These are phyloP conservation scores for Camponotus pennsylvanicus DNA, from an alignment of 1,140 invertebrate species.

Conservation along the genomic window DNA sequence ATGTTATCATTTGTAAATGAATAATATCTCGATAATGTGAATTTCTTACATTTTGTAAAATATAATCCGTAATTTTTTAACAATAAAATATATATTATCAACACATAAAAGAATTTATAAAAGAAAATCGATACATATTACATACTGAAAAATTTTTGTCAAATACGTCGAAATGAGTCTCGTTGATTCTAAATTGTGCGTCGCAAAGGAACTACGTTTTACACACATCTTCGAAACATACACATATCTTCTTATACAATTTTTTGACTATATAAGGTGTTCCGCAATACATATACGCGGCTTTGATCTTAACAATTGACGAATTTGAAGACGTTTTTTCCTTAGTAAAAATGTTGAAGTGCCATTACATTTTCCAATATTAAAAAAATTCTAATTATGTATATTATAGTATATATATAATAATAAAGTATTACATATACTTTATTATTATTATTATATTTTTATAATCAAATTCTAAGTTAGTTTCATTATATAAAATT, in stretches of 20 bases:
- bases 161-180: slow-evolving; percentile 34
- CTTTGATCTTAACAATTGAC: not conserved
- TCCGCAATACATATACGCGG: not conserved
- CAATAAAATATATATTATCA: slow-evolving; percentile 65
- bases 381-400: too few relatives aligned
- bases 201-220: slow-evolving; percentile 51
- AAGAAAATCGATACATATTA: slow-evolving; percentile 55
- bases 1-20: slow-evolving; percentile 48
- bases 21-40: slow-evolving; percentile 62
- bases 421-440: too few relatives aligned
- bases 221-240: slow-evolving; percentile 48
- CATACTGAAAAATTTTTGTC: slow-evolving; percentile 43
- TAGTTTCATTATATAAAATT: not conserved
- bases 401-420: too few relatives aligned
- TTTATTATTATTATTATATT: not conserved
- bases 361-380: not conserved
- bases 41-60: slow-evolving; percentile 63
- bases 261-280: slow-evolving; percentile 26
- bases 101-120: slow-evolving; percentile 54
- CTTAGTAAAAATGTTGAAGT: not conserved
- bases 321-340: slow-evolving; percentile 20
- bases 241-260: not conserved
- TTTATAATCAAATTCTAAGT: not conserved
- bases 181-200: slow-evolving; percentile 54
- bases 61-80: slow-evolving; percentile 59